Base-by-base conservation (phyloP, 2,797 vertebrate genomes). In the Schizopygopsis malacanthus region DNA sequence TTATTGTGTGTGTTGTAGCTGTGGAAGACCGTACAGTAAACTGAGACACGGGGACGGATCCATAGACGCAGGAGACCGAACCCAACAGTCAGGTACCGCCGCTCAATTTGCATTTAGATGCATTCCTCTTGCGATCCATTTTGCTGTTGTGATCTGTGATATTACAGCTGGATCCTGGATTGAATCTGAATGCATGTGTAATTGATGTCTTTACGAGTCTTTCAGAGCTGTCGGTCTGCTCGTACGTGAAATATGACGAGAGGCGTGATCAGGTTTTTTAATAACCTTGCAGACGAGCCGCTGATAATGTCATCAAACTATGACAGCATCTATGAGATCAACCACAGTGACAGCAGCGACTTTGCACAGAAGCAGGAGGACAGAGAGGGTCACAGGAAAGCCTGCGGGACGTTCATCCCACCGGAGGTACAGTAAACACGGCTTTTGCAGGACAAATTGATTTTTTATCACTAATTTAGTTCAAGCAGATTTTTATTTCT, bases 331-430 rank as follows among this genome's bases (percentile, higher is more conserved):
- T 95, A 95, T 6, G 95, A 99, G 94, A 97, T 97, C 92, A 98
- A 98, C 93, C 96, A 98, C 95, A 98, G 98, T 11, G 97, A 98
- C 89, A 96, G 97, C 95, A 97, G 97, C 0, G 97, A 98, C 90
- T 97, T 97, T 52, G 93, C 97, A 56, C 98, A 96, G 84, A 96
- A 96, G 3, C 97, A 98, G 9, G 97, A 97, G 0, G 96, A 97
- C 87, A 41, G 93, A 0, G 96, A 96, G 47, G 94, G 95, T 77
- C 92, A 91, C 79, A 96, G 95, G 88, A 95, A 93, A 61, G 65
- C 90, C 5, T 95, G 94, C 43, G 92, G 94, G 87, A 87, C 92
- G 0, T 96, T 92, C 83, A 92, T 95, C 90, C 91, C 95, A 90
- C 89, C 95, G 4, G 95, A 96, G 94, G 96, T 61, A 61, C 59